Evolutionary conservation across 2,797 vertebrate species (phyloP), one percentile per base, ranked within the genome.

Genomic region (Propithecus deckenii): DNA sequence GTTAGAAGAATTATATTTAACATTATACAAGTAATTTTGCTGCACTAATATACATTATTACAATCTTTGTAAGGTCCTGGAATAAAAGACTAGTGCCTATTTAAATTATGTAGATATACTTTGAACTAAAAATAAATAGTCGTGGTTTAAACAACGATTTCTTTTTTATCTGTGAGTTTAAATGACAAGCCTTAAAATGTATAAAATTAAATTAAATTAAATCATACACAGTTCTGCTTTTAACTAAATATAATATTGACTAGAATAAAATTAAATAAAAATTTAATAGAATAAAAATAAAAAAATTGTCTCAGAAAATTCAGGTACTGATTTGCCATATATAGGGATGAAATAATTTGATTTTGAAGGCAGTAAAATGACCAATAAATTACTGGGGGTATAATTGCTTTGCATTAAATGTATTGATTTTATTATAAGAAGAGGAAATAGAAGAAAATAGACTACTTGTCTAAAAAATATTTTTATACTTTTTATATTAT

Each of bases 61-160:
- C 1, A 89, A 32, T 79, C 23, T 63, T 94, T 55, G n/a, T 61
- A 81, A 85, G 30, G 11, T 85, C 38, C 28, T 85, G 22, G 9
- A 85, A 85, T 92, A 35, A 87, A 90, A 88, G 65, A 59, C 11
- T 10, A 76, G 28, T 69, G 25, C 18, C 14, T 80, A 22, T 43
- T 95, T 28, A 84, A 96, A 72, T 84, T 63, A 32, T 23, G 17
- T 93, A 8, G 15, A 76, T 87, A 78, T 23, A 91, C 57, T 96
- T 92, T 80, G 22, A 96, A 35, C 76, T 81, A 88, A 96, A 95
- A 92, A 43, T 59, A 72, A 86, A 75, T 72, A 52, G 11, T 72
- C 13, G 55, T 65, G 14, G 30, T 83, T 17, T 83, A 97, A 78
- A 14, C 79, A 75, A 46, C 30, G 9, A 69, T 81, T 88, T 71